Percentiles rank a stretch among this genome's conserved stretches.
Conservation (phyloP, 1,140 invertebrate genomes). For the Lordiphosa mommai region DNA sequence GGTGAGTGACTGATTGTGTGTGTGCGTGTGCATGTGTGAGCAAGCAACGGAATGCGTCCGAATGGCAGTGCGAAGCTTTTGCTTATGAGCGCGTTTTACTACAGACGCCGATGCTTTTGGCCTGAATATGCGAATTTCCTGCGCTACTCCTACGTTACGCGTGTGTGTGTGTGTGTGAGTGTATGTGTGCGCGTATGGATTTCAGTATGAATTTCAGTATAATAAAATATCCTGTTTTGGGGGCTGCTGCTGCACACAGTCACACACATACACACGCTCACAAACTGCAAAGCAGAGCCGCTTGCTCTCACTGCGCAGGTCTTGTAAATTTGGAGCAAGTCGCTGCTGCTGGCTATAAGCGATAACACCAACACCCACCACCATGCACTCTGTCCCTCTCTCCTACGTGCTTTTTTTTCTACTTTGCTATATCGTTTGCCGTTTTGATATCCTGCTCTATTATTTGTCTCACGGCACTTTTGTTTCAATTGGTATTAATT, state of each 20-base stretch:
- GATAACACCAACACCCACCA: slow-evolving; percentile 42
- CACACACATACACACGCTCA: slow-evolving; percentile 1
- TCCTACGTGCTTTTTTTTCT: slow-evolving; percentile 20
- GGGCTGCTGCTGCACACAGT: slow-evolving; percentile 9
- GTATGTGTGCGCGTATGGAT: slow-evolving; percentile 21
- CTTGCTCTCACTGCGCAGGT: slow-evolving; percentile 41
- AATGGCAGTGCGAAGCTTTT: slow-evolving; percentile 76
- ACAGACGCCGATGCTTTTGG: slow-evolving; percentile 31
- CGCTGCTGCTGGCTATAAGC: slow-evolving; percentile 59
- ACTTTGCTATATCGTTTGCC: slow-evolving; percentile 15
- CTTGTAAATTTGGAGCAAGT: slow-evolving; percentile 63
- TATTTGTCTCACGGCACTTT: slow-evolving; percentile 2
- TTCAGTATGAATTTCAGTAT: slow-evolving; percentile 70
- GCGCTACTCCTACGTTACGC: slow-evolving; percentile 45
- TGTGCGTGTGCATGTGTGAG: slow-evolving; percentile 27
- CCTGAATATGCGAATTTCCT: slow-evolving; percentile 71
- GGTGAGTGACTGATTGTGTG: slow-evolving; percentile 18
- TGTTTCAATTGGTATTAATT: not conserved
- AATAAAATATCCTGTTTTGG: slow-evolving; percentile 78
- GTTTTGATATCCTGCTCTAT: not conserved
- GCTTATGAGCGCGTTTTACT: slow-evolving; percentile 57
- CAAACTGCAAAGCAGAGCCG: slow-evolving; percentile 25
- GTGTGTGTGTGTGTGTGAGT: slow-evolving; percentile 1
- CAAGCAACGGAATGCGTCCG: slow-evolving; percentile 72
- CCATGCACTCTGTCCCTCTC: slow-evolving; percentile 7